Evolutionary conservation across 2,888 invertebrate species (phyloP).

Genomic region (Ectemnius lituratus): DNA sequence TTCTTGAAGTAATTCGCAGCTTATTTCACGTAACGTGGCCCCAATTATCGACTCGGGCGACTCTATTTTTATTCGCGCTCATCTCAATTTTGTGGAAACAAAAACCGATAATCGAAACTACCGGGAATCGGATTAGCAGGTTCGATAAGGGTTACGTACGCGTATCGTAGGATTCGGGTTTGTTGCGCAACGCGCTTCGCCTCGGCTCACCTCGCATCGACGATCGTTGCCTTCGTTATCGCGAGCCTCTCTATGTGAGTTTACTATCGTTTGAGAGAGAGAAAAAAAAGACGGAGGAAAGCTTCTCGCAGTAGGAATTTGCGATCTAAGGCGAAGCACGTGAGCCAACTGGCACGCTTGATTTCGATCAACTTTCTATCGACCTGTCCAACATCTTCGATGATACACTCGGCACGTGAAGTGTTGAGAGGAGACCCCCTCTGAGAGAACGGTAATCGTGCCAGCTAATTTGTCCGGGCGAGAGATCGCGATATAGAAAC

Average conservation of each 20-base stretch:
- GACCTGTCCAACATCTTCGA: no score
- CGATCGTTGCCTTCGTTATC: not conserved
- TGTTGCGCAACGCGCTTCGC: slow-evolving; percentile 2
- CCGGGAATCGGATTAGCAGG: slow-evolving; percentile 7
- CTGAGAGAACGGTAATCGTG: no score
- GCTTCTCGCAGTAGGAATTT: no score
- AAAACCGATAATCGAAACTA: slow-evolving; percentile 10
- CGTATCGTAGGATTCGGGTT: not conserved
- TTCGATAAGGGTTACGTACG: slow-evolving; percentile 2
- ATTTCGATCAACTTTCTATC: no score
- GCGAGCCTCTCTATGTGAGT: no score
- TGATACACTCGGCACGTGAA: no score
- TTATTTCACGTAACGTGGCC: slow-evolving; percentile 4
- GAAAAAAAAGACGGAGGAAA: no score
- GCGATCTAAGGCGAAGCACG: no score
- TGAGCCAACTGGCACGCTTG: no score
- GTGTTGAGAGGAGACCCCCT: no score
- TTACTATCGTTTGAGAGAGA: no score
- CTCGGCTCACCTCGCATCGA: not conserved
- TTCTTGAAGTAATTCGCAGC: slow-evolving; percentile 6
- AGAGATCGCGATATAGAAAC: slow-evolving; percentile 13
- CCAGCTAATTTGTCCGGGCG: no score
- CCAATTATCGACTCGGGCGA: slow-evolving; percentile 1
- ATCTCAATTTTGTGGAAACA: slow-evolving; percentile 9
- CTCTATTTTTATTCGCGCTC: slow-evolving; percentile 9